A percentile compares a stretch with the other conserved stretches of the same genome.
These are phyloP conservation scores for Laothoe populi DNA, from an alignment of 2,888 invertebrate genomes.

Conservation along the genomic window DNA sequence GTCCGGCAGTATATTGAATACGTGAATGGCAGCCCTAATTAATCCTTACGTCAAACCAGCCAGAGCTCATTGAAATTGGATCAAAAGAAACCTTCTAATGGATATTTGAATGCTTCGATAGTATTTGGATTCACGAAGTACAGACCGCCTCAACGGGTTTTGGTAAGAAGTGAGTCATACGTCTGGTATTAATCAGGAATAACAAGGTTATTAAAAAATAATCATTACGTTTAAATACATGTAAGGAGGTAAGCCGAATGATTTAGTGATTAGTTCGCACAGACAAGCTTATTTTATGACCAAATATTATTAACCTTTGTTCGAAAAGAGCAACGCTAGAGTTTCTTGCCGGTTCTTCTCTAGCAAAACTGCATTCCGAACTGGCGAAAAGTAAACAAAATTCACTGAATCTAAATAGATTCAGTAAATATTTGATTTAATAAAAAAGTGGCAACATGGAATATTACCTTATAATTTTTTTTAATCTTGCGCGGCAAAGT, in stretches of 20 bases:
- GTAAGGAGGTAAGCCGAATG: neutral
- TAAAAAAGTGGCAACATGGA: no score
- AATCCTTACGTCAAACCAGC: constrained; percentile 59
- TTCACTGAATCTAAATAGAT: no score
- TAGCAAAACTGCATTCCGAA: no score
- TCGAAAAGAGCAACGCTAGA: no score
- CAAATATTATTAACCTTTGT: no score
- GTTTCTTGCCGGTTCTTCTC: no score
- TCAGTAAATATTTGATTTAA: no score
- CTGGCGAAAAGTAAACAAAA: no score
- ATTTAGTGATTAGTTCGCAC: no score
- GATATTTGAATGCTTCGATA: constrained; percentile 74
- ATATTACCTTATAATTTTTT: no score
- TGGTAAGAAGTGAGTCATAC: constrained; percentile 29
- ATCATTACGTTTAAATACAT: neutral
- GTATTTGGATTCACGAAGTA: constrained; percentile 55
- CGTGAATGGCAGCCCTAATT: constrained; percentile 43
- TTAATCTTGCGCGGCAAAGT: no score
- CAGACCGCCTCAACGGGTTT: constrained; percentile 40
- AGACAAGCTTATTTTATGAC: no score
- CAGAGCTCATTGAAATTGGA: constrained; percentile 63
- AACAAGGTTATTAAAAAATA: constrained; percentile 15
- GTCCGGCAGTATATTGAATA: constrained; percentile 34
- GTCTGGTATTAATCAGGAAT: constrained; percentile 8
- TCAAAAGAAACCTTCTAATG: constrained; percentile 80